These are phyloP conservation scores for Drosophila tsacasi DNA, from an alignment of 1,140 invertebrate species.

Conservation along the genomic window DNA sequence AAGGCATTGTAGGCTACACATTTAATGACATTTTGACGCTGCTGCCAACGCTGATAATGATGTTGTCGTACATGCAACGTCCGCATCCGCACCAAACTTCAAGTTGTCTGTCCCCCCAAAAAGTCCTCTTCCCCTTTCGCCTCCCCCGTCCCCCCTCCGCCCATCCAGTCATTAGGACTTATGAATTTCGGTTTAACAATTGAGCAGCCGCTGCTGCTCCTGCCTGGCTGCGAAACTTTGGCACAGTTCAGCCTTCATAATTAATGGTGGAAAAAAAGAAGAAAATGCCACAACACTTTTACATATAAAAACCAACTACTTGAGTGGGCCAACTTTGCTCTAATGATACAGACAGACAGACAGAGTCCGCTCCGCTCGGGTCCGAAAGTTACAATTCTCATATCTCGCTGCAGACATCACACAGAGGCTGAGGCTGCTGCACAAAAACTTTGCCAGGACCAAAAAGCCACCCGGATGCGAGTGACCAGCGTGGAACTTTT, in stretches of 20 bases:
- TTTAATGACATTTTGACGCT: conserved; percentile 81
- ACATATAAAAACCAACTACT: conserved; percentile 47
- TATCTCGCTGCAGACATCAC: conserved; percentile 53
- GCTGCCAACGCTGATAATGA: conserved; percentile 79
- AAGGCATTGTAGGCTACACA: conserved; percentile 77
- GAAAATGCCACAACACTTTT: conserved; percentile 1
- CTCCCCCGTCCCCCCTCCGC: not conserved
- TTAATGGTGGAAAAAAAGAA: conserved; percentile 34
- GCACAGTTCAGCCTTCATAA: conserved; percentile 58
- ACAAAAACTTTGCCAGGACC: conserved; percentile 48
- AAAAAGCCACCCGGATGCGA: conserved; percentile 53
- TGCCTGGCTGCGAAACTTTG: conserved; percentile 39
- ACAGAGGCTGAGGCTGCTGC: conserved; percentile 28
- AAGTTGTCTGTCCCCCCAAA: conserved; percentile 48
- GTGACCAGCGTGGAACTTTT: conserved; percentile 54
- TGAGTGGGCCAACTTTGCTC: conserved; percentile 50
- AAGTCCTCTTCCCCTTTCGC: not conserved
- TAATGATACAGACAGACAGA: conserved; percentile 47
- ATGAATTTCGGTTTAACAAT: conserved; percentile 58
- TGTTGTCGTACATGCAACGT: conserved; percentile 65
- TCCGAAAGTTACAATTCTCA: conserved; percentile 54
- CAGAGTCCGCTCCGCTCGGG: conserved; percentile 2
- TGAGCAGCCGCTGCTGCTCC: conserved; percentile 27
- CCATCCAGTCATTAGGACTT: conserved; percentile 42
- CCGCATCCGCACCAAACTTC: conserved; percentile 66